A percentile compares a stretch with the other conserved stretches of the same genome.
Conservation (phyloP, 64 coral and sea anemone species). For the Actinia tenebrosa region DNA sequence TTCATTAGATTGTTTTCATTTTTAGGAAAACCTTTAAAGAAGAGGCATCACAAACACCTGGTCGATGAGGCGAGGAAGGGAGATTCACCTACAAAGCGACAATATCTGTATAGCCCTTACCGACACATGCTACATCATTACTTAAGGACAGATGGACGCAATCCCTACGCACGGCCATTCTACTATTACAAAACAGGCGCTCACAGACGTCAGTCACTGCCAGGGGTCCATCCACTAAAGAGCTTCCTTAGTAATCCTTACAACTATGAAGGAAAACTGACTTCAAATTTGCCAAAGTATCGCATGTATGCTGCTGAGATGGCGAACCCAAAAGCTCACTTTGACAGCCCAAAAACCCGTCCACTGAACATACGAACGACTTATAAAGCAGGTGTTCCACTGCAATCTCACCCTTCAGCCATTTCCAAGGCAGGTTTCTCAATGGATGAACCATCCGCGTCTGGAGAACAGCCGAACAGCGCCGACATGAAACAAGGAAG, state of each 20-base stretch:
- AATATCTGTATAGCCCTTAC: not conserved
- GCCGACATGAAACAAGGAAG: not conserved
- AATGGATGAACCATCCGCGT: not conserved
- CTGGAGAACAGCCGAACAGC: not conserved
- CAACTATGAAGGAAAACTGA: not conserved
- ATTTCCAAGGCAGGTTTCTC: not conserved
- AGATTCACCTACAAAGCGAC: not conserved
- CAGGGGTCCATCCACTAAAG: not conserved
- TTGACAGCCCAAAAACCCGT: not conserved
- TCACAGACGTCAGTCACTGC: not conserved
- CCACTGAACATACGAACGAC: not conserved
- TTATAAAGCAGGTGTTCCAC: not conserved
- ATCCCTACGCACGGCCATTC: not conserved
- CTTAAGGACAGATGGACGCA: not conserved
- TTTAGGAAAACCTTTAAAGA: not conserved
- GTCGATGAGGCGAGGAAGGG: not conserved
- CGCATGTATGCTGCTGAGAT: not conserved
- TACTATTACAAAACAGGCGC: not conserved
- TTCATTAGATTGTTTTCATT: not conserved
- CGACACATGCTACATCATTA: not conserved
- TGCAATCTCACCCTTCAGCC: not conserved
- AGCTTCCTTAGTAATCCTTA: not conserved
- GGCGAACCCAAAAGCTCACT: not conserved
- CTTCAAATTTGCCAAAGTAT: not conserved
- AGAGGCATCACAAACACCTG: not conserved